These are phyloP conservation scores for Blastomussa wellsi DNA, from an alignment of 92 coral and sea anemone species.

Conservation along the genomic window DNA sequence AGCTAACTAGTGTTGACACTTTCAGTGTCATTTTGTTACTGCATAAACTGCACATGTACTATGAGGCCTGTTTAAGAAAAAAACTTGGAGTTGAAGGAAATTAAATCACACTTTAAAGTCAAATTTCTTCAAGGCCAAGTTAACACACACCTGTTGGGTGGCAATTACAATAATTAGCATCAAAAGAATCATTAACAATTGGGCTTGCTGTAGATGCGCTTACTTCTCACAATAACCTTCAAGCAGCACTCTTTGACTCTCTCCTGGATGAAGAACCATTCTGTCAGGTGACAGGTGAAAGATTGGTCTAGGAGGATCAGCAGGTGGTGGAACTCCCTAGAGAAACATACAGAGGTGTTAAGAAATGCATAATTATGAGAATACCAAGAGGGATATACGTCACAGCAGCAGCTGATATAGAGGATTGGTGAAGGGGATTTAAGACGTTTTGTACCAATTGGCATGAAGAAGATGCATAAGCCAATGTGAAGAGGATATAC, in stretches of 20 bases:
- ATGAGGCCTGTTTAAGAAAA: too few species aligned
- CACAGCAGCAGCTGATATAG: too few species aligned
- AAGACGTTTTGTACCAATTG: too few species aligned
- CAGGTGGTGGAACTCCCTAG: conserved; percentile 80
- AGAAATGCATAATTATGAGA: background rate
- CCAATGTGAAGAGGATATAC: too few species aligned
- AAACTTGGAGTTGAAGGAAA: too few species aligned
- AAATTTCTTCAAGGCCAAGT: too few species aligned
- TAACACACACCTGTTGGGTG: background rate
- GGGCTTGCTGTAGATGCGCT: background rate
- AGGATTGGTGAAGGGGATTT: too few species aligned
- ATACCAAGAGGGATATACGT: background rate
- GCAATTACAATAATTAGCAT: background rate
- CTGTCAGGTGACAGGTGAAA: conserved; percentile 92
- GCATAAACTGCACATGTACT: too few species aligned
- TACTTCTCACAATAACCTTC: conserved; percentile 82
- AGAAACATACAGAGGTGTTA: background rate
- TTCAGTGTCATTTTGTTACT: too few species aligned
- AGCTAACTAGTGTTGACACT: too few species aligned
- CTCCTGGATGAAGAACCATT: conserved; percentile 92
- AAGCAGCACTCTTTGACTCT: conserved; percentile 83
- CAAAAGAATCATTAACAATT: background rate
- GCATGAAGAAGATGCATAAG: too few species aligned
- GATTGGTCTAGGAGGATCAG: conserved; percentile 80
- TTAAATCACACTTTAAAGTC: too few species aligned